Base-by-base conservation (phyloP, 2,113 vertebrate species). In the Thymallus thymallus region DNA sequence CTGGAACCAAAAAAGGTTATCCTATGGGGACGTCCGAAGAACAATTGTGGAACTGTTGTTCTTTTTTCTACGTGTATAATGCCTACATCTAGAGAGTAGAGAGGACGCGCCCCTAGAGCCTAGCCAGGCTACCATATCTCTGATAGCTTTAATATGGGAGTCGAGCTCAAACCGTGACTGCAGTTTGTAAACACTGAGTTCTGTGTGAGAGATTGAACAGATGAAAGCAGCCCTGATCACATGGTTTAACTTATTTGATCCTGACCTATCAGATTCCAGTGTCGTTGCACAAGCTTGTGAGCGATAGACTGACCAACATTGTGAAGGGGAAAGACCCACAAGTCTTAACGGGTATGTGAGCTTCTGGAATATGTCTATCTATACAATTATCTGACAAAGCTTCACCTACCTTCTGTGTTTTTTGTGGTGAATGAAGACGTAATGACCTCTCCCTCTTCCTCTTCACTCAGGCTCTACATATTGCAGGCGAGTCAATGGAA, bases 251-350 rank as follows among this genome's bases (percentile, higher is more conserved):
- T 23, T 6, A 23, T n/a, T 23, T 22, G 20, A 60, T 26, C 10
- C 1, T 56, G 29, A 79, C 16, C 66, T 76, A 69, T 24, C 77
- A 98, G 97, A 94, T 97, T 85, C 96, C 97, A 7, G 94, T 91
- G 75, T 90, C 91, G 0, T 83, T 99, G 82, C 96, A 98, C 90
- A 97, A 96, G 89, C 95, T 97, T 90, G 98, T 98, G 80, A 96
- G 96, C 82, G 90, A 97, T 70, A 96, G 96, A 81, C 90, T 98
- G 72, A 76, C 86, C 73, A 94, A 92, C 79, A 91, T 98, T 68
- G 91, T 96, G 76, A 94, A 91, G 30, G 96, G 96, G 65, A 93
- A 89, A 73, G 95, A 98, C 85, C 92, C 96, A 60, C 92, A 93
- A 69, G 80, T 76, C 56, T 87, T 94, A 67, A 82, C 94, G 90